These are phyloP conservation scores for Pseudococcus longispinus DNA, from an alignment of 2,888 invertebrate species.

Conservation along the genomic window DNA sequence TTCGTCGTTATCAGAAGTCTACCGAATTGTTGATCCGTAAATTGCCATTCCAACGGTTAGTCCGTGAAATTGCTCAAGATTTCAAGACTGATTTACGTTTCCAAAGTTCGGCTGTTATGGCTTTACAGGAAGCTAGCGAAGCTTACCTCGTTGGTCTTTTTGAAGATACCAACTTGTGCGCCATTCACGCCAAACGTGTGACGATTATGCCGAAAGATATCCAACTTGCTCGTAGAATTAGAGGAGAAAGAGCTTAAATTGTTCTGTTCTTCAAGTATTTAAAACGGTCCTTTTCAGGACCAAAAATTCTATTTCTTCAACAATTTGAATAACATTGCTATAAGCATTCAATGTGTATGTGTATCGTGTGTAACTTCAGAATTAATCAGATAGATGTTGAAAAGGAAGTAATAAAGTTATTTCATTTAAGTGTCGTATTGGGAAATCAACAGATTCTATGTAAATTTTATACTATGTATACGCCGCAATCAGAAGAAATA, in stretches of 20 bases:
- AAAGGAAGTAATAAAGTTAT: too few species aligned
- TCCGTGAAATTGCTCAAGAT: neutral
- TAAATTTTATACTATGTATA: too few species aligned
- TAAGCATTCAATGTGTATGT: too few species aligned
- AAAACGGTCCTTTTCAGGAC: slow-evolving; percentile 57
- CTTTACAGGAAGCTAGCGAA: neutral
- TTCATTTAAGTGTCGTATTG: too few species aligned
- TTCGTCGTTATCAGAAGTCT: neutral
- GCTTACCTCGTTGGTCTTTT: neutral
- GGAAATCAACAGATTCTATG: too few species aligned
- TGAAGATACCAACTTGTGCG: neutral
- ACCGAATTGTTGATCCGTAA: neutral
- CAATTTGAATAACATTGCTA: neutral
- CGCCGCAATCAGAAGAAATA: too few species aligned
- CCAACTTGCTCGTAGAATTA: neutral
- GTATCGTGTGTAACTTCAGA: too few species aligned
- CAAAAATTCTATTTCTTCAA: slow-evolving; percentile 29
- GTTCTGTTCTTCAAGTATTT: neutral
- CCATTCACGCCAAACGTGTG: neutral
- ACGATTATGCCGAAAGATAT: neutral
- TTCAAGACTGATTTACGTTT: neutral
- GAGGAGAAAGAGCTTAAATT: neutral
- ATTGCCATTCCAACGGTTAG: neutral
- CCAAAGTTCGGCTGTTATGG: neutral
- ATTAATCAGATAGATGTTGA: too few species aligned